Percentiles rank a stretch among this genome's conserved stretches.
Evolutionary conservation across 2,113 vertebrate species (phyloP).

Genomic region (Seriola dumerili): DNA sequence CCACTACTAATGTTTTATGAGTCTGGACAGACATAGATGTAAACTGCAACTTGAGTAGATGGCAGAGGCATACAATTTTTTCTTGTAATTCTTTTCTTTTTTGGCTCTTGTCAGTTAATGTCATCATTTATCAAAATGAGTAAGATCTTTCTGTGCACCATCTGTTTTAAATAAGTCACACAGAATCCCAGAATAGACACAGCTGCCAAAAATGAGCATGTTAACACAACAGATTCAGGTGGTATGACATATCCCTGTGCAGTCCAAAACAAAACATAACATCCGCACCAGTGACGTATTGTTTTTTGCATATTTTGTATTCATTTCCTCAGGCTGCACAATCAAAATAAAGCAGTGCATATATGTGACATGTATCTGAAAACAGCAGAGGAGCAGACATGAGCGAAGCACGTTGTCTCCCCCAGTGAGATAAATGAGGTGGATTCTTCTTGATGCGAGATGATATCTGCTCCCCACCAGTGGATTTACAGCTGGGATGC

Average conservation of each 20-base stretch:
- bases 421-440: constrained; percentile 62
- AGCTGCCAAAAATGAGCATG: constrained; percentile 19
- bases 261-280: constrained; percentile 10
- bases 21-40: too few species aligned
- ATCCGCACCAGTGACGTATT: background rate
- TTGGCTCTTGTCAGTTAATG: constrained; percentile 24
- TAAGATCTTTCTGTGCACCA: constrained; percentile 35
- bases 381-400: constrained; percentile 39
- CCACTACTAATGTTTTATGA: too few species aligned
- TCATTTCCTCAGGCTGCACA: constrained; percentile 14
- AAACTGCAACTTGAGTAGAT: too few species aligned
- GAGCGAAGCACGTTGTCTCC: constrained; percentile 51
- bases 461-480: constrained; percentile 59
- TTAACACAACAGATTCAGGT: constrained; percentile 19
- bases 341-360: constrained; percentile 43
- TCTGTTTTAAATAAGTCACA: constrained; percentile 59
- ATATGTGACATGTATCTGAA: constrained; percentile 27
- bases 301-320: background rate
- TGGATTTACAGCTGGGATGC: constrained; percentile 58
- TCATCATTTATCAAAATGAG: constrained; percentile 44
- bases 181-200: constrained; percentile 32
- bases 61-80: too few species aligned
- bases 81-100: background rate
- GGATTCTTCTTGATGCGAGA: constrained; percentile 67
- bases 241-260: background rate